Base-by-base conservation (phyloP, 2,113 vertebrate genomes). In the Dendropsophus ebraccatus region DNA sequence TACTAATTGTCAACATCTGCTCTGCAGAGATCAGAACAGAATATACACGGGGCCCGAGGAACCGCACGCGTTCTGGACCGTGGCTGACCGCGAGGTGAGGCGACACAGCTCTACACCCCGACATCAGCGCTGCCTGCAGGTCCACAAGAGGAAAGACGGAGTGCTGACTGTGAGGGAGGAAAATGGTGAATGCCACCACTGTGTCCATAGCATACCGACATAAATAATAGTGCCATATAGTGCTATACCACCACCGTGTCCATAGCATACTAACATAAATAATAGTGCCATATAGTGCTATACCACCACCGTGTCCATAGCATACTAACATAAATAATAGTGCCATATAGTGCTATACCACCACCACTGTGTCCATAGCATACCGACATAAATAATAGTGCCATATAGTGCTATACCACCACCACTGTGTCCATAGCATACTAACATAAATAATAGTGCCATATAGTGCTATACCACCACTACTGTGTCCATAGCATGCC, bases 1-100 rank as follows among this genome's bases (percentile, higher is more conserved):
- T 50, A 49, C 45, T 91, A 89, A 92, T 88, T 88, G 88, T 90
- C 91, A 90, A 89, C 91, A 91, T 90, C 92, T 92, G 91, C 90
- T 90, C 54, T 14, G 86, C 90, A 92, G 88, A 93, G 88, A 89
- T 74, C 67, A 47, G 67, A 81, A 45, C 50, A 30, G 62, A 69
- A 65, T 81, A 87, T 65, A 87, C 67, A 87, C n/a, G 56, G 47
- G 56, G 74, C 16, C 58, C 16, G 7, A 14, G 28, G 21, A 41
- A 47, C 30, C 30, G 28, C 69, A 77, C 83, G 30, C 4, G 69
- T n/a, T 28, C 25, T 28, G 28, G 49, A 21, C 14, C 25, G 14
- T 8, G 70, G 37, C 35, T 6, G 69, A 23, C 35, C 69, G 2
- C 17, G 19, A 56, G 3, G 19, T n/a, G n/a, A 56, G 21, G 19